A percentile compares a stretch with the other conserved stretches of the same genome.
These are phyloP conservation scores for Carabus problematicus DNA, from an alignment of 2,888 invertebrate genomes.

Conservation along the genomic window DNA sequence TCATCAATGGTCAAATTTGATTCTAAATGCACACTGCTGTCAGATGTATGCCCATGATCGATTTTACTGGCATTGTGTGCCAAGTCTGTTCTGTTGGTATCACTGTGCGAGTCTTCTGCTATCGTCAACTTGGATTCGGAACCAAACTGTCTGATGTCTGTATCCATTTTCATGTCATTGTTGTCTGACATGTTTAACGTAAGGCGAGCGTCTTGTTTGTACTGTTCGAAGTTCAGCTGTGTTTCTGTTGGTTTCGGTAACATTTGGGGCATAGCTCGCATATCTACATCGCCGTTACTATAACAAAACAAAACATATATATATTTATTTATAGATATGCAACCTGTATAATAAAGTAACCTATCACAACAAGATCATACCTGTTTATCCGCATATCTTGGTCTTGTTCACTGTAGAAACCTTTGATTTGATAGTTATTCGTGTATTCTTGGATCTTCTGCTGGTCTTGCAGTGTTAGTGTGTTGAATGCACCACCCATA, in stretches of 20 bases:
- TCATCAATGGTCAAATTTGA: slow-evolving; percentile 33
- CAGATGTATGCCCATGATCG: slow-evolving; percentile 20
- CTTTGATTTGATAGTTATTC: slow-evolving; percentile 49
- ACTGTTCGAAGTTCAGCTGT: slow-evolving; percentile 48
- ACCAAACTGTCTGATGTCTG: slow-evolving; percentile 40
- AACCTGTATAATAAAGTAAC: neutral
- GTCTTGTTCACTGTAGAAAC: slow-evolving; percentile 54
- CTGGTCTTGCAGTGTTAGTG: slow-evolving; percentile 43
- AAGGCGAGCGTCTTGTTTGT: slow-evolving; percentile 49
- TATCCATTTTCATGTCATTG: slow-evolving; percentile 44
- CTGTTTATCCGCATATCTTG: slow-evolving; percentile 58
- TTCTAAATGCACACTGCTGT: slow-evolving; percentile 21
- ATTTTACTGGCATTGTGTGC: slow-evolving; percentile 5
- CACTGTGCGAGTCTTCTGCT: slow-evolving; percentile 12
- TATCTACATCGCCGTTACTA: slow-evolving; percentile 59
- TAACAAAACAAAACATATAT: slow-evolving; percentile 41
- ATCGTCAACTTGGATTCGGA: slow-evolving; percentile 33
- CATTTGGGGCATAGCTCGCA: slow-evolving; percentile 55
- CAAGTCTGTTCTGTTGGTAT: neutral
- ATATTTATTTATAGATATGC: neutral
- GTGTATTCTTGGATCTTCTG: slow-evolving; percentile 44
- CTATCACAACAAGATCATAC: slow-evolving; percentile 45
- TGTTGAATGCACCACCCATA: slow-evolving; percentile 39
- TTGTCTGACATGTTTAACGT: slow-evolving; percentile 45
- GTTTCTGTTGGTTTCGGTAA: slow-evolving; percentile 39